These are phyloP conservation scores for Drosophila testacea DNA, from an alignment of 2,888 invertebrate genomes.

Conservation along the genomic window DNA sequence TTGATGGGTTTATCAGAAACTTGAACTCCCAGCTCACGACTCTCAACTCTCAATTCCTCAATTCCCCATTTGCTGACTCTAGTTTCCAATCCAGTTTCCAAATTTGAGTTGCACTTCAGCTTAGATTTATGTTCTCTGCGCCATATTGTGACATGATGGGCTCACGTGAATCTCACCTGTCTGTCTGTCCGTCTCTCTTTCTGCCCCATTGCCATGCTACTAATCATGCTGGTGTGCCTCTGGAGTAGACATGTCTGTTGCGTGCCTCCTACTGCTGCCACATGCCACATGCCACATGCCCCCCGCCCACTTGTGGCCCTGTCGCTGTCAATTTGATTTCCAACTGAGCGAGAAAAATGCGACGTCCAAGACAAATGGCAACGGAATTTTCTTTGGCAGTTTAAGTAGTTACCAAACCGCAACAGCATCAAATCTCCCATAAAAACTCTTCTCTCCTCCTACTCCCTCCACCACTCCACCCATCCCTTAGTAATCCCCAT, in stretches of 20 bases:
- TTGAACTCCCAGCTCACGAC: background rate
- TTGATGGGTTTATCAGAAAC: constrained; percentile 38
- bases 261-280: background rate
- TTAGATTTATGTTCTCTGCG: constrained; percentile 63
- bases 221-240: constrained; percentile 61
- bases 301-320: constrained; percentile 57
- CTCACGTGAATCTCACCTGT: constrained; percentile 51
- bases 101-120: constrained; percentile 20
- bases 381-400: constrained; percentile 56
- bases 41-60: background rate
- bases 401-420: constrained; percentile 61
- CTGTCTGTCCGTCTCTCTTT: background rate
- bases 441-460: too few species aligned
- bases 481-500: background rate
- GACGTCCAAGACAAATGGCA: constrained; percentile 60
- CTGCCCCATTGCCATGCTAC: constrained; percentile 32
- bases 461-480: too few species aligned
- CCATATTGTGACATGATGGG: constrained; percentile 49
- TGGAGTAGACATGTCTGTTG: constrained; percentile 54
- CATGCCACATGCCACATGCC: constrained; percentile 10
- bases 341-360: constrained; percentile 40
- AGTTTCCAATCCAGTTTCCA: background rate
- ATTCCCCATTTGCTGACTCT: background rate
- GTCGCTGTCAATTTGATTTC: constrained; percentile 76
- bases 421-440: background rate